phyloP scores from a whole-genome alignment of 2,797 vertebrate genomes.

The Luscinia luscinia region DNA sequence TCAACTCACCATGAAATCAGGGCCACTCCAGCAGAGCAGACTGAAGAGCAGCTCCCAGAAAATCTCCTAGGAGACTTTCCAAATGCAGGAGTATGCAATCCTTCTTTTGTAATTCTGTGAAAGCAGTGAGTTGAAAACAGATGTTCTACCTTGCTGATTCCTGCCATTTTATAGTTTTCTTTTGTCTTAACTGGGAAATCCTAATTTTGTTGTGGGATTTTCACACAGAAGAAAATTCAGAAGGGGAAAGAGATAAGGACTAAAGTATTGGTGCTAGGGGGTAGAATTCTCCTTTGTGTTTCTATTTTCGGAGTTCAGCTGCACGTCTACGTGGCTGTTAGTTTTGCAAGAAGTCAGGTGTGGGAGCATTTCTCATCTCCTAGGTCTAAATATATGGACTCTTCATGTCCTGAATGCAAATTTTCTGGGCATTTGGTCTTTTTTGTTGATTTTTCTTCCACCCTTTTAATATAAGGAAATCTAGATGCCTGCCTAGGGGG shows the following conservation, averaged over 20 bases:
- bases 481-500: neutral
- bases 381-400: neutral
- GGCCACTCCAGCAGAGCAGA: neutral
- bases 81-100: neutral
- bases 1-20: neutral
- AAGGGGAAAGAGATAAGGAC: neutral
- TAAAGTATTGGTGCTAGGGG: accelerated
- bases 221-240: neutral
- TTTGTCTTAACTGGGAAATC: neutral
- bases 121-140: neutral
- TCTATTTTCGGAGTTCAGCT: neutral
- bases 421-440: neutral
- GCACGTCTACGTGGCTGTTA: neutral
- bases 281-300: neutral
- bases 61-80: neutral
- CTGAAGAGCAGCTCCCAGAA: neutral
- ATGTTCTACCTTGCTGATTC: neutral
- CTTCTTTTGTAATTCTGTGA: neutral
- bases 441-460: neutral
- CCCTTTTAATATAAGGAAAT: neutral
- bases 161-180: neutral
- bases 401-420: neutral
- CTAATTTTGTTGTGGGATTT: neutral
- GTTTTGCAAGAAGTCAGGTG: neutral
- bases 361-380: neutral